Evolutionary conservation across 1,140 invertebrate genomes (phyloP).

Genomic region (Diachasmimorpha longicaudata): DNA sequence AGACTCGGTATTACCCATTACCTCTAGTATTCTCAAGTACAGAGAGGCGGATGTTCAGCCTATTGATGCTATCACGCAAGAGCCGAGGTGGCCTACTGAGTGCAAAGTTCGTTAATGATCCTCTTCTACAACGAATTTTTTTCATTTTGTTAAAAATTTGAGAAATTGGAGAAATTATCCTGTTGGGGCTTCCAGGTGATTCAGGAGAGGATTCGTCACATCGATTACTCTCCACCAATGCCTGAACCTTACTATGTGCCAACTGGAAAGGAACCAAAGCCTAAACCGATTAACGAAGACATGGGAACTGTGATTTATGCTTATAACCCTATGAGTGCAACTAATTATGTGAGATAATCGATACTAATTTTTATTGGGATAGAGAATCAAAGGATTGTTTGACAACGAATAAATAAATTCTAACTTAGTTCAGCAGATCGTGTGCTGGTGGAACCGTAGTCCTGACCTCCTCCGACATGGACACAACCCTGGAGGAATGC

Average conservation of each 20-base stretch:
- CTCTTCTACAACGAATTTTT: no score
- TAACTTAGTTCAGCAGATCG: constrained; percentile 75
- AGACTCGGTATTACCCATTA: constrained; percentile 44
- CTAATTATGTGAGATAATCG: constrained; percentile 76
- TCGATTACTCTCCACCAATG: constrained; percentile 72
- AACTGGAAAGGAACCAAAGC: constrained; percentile 80
- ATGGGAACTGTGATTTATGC: constrained; percentile 84
- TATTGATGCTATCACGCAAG: constrained; percentile 69
- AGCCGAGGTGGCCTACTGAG: constrained; percentile 86
- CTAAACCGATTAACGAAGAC: constrained; percentile 84
- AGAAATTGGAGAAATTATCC: no score
- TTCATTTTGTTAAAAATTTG: no score
- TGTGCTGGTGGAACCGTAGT: constrained; percentile 50
- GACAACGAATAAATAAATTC: constrained; percentile 4
- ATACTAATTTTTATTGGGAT: no score
- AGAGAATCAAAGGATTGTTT: no score
- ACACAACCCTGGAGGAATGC: not conserved
- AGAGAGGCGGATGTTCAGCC: constrained; percentile 47
- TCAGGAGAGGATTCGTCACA: constrained; percentile 79
- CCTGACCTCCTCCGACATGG: constrained; percentile 17
- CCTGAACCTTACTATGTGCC: constrained; percentile 82
- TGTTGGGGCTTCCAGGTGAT: constrained; percentile 72
- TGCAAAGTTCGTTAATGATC: constrained; percentile 75
- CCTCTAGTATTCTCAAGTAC: constrained; percentile 35
- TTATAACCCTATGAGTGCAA: constrained; percentile 84